These are phyloP conservation scores for Ctenosaura bakeri DNA, from an alignment of 2,797 vertebrate genomes.

Conservation along the genomic window DNA sequence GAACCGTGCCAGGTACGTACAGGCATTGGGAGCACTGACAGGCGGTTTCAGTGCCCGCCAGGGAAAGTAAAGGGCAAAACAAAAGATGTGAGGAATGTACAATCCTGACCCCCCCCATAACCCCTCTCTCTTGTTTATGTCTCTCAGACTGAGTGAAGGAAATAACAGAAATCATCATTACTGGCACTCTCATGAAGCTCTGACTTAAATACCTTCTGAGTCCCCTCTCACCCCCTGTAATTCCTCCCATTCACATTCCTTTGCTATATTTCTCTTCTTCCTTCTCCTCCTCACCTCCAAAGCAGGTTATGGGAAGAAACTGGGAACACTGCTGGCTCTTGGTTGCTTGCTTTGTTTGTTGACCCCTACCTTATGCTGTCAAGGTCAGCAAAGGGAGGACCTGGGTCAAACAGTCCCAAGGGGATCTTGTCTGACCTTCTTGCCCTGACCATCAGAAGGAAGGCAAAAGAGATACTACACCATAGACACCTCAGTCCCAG, in stretches of 20 bases:
- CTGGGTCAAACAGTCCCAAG: not conserved
- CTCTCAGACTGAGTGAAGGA: slow-evolving; percentile 37
- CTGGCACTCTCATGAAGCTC: not conserved
- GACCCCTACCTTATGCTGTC: not conserved
- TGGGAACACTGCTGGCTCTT: not conserved
- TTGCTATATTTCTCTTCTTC: not conserved
- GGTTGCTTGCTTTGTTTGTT: not conserved
- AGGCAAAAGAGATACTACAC: not conserved
- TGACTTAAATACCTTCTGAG: not conserved
- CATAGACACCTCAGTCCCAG: no score
- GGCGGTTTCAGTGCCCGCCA: slow-evolving; percentile 68
- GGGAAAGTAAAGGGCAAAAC: slow-evolving; percentile 26
- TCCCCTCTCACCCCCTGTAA: not conserved
- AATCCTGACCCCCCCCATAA: slow-evolving; percentile 40
- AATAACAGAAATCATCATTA: not conserved
- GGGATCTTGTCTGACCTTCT: not conserved
- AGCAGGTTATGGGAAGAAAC: not conserved
- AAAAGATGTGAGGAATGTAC: slow-evolving; percentile 41
- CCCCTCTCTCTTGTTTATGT: slow-evolving; percentile 8
- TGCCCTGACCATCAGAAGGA: not conserved
- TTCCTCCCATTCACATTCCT: not conserved
- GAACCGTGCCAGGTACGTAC: slow-evolving; percentile 77
- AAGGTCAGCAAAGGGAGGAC: not conserved
- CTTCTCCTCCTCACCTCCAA: not conserved
- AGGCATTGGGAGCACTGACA: slow-evolving; percentile 68